These are phyloP conservation scores for Sebastes oblongus DNA, from an alignment of 2,797 vertebrate genomes.

Conservation along the genomic window DNA sequence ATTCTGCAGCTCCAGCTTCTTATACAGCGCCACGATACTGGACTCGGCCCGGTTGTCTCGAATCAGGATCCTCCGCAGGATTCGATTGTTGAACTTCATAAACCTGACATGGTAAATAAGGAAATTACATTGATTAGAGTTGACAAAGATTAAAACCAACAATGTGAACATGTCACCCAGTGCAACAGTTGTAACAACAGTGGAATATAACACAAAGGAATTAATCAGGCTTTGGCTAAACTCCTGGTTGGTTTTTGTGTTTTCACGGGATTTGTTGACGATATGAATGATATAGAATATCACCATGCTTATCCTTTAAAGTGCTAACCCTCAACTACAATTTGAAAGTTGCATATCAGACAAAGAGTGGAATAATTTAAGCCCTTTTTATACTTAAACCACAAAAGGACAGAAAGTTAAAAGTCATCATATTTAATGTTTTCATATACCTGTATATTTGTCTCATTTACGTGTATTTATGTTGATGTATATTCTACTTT, in stretches of 20 bases:
- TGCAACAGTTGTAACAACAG: too few relatives aligned
- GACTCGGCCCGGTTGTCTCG: constrained; percentile 91
- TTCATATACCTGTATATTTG: neutral
- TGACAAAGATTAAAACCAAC: too few relatives aligned
- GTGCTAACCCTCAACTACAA: too few relatives aligned
- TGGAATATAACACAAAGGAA: neutral
- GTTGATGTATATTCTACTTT: neutral
- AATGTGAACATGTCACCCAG: too few relatives aligned
- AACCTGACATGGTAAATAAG: constrained; percentile 82
- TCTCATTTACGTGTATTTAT: neutral
- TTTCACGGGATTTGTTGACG: too few relatives aligned
- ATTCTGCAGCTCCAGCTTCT: constrained; percentile 96
- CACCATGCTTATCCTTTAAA: too few relatives aligned
- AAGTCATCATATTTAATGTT: neutral
- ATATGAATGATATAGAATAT: too few relatives aligned
- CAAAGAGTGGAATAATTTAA: too few relatives aligned
- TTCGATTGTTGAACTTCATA: constrained; percentile 92
- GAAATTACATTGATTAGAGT: neutral
- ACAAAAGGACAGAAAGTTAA: neutral
- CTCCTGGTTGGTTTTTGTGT: too few relatives aligned
- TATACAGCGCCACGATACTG: constrained; percentile 95
- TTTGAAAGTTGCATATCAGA: too few relatives aligned
- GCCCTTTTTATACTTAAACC: too few relatives aligned
- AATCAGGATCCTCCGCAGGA: constrained; percentile 91
- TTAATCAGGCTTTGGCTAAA: neutral